Evolutionary conservation across 2,888 invertebrate genomes (phyloP), one percentile per base, ranked within the genome.

Genomic region (Acanthacorydalis orientalis): DNA sequence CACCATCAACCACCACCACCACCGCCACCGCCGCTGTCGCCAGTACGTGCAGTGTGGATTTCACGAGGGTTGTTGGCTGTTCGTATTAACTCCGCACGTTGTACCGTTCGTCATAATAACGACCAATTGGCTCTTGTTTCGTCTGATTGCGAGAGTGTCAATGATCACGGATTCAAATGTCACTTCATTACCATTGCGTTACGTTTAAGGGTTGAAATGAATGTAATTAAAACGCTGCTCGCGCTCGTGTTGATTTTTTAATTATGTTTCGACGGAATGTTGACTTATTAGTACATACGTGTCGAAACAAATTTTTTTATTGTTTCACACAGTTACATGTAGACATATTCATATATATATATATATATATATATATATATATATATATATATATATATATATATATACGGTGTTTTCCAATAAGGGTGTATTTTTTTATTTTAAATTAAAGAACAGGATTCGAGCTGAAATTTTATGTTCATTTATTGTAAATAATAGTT

Each of bases 181-280:
- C 14, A 14, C 11, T 12, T 3, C 43, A 43, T 9, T 35, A 15
- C 11, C 10, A 15, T 40, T 23, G 15, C 14, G 33, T 44, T 35
- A 39, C 40, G 50, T 45, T 44, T 51, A 43, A 38, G 43, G 44
- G 38, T 44, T 34, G 46, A 49, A 57, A 57, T 56, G 57, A 57
- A 33, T 41, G 48, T 39, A 37, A 32, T 46, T n/a, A 6, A 37
- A 48, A 42, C 51, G 46, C 54, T 55, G 42, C 47, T 43, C 49
- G 37, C 34, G n/a, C 38, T 31, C 46, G 23, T 31, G 44, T 35
- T 35, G 48, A 50, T 50, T 48, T 49, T 49, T 47, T 48, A 44
- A 39, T 39, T 43, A 48, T 42, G 48, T 47, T 49, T 43, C 15
- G 16, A n/a, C n/a, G 7, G 42, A 14, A 12, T 12, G 38, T 14